These are phyloP conservation scores for Clinocottus analis DNA, from an alignment of 2,113 vertebrate genomes.

Conservation along the genomic window DNA sequence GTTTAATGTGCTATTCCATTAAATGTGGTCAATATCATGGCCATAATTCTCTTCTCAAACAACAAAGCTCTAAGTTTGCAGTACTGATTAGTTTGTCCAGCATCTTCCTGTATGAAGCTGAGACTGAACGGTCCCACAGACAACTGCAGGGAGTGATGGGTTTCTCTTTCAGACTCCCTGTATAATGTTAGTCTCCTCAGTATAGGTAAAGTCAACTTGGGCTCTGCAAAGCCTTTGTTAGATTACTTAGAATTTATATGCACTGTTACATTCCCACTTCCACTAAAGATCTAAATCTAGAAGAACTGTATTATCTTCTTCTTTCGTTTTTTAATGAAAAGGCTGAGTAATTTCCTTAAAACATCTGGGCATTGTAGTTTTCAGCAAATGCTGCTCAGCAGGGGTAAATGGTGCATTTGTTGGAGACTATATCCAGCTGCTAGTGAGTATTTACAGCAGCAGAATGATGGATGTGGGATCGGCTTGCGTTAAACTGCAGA, in stretches of 20 bases:
- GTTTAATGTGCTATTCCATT: neutral
- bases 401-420: constrained; percentile 8
- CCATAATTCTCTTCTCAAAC: neutral
- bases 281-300: neutral
- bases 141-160: neutral
- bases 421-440: neutral
- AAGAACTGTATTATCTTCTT: neutral
- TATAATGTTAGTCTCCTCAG: neutral
- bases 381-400: neutral
- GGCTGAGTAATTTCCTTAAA: neutral
- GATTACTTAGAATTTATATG: neutral
- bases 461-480: neutral
- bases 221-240: neutral
- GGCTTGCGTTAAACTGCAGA: neutral
- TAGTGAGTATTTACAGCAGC: constrained; percentile 12
- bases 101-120: constrained; percentile 1
- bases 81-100: neutral
- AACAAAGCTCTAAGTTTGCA: neutral
- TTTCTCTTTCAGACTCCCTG: neutral
- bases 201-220: neutral
- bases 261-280: neutral
- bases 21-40: neutral
- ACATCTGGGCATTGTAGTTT: neutral
- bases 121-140: neutral
- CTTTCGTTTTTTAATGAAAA: neutral